A percentile compares a stretch with the other conserved stretches of the same genome.
Conservation (phyloP, 2,888 invertebrate genomes). For the Imbricaverruca yamaguchii region DNA sequence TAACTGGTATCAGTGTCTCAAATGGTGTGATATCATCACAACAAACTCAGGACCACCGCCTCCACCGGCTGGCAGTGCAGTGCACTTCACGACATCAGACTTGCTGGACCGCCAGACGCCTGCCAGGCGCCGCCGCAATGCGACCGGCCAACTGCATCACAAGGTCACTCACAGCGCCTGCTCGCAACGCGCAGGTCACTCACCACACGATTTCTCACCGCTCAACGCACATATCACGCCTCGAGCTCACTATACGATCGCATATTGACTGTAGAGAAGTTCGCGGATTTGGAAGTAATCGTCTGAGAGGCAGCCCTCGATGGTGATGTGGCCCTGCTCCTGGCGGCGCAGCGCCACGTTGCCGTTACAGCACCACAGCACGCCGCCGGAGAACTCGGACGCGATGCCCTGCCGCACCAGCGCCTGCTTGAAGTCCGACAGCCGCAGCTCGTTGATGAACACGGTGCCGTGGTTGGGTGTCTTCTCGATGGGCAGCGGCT, state of each 20-base stretch:
- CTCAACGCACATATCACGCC: neutral
- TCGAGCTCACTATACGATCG: slow-evolving; percentile 61
- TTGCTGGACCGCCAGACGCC: neutral
- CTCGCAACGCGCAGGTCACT: neutral
- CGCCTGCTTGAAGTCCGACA: slow-evolving; percentile 82
- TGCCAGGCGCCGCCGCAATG: neutral
- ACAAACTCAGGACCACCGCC: too few relatives aligned
- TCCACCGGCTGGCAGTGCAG: neutral
- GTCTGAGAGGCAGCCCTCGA: slow-evolving; percentile 89
- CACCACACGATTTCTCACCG: neutral
- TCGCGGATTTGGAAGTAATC: slow-evolving; percentile 92
- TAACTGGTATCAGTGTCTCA: too few relatives aligned
- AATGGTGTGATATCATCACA: too few relatives aligned
- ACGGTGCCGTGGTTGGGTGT: slow-evolving; percentile 68
- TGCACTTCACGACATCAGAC: neutral
- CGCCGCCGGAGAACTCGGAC: slow-evolving; percentile 84
- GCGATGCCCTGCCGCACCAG: slow-evolving; percentile 62
- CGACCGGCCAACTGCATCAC: too few relatives aligned
- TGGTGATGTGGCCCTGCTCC: slow-evolving; percentile 81
- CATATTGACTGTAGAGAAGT: slow-evolving; percentile 90
- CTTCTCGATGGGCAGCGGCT: slow-evolving; percentile 38
- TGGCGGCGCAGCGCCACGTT: slow-evolving; percentile 81
- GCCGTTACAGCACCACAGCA: slow-evolving; percentile 87
- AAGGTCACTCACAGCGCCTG: neutral
- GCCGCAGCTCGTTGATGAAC: slow-evolving; percentile 85